A percentile compares a stretch with the other conserved stretches of the same genome.
These are phyloP conservation scores for Acyrthosiphon pisum DNA, from an alignment of 1,140 invertebrate species.

Conservation along the genomic window DNA sequence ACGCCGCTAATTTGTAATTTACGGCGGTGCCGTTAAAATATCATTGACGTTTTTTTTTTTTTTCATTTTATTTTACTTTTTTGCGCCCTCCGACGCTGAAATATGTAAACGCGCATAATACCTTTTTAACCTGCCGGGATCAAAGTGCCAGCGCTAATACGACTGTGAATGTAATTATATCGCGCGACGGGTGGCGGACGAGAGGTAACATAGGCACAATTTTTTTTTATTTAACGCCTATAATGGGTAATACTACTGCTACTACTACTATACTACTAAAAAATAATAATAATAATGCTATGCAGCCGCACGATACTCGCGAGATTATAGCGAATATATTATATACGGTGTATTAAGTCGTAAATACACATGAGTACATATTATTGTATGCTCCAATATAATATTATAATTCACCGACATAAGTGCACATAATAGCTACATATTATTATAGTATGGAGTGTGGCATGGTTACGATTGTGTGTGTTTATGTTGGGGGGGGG, in stretches of 20 bases:
- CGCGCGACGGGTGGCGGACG: neutral
- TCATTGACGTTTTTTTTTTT: neutral
- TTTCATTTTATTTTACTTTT: neutral
- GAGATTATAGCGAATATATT: neutral
- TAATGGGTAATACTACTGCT: neutral
- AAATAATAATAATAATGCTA: neutral
- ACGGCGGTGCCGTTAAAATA: neutral
- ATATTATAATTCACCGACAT: neutral
- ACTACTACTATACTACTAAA: neutral
- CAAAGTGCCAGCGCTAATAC: neutral
- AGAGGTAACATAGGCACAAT: neutral
- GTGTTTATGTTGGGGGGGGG: too few species aligned
- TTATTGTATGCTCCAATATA: neutral
- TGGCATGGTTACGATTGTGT: too few species aligned
- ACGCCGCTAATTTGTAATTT: constrained; percentile 4
- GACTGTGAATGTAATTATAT: neutral
- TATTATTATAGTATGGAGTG: too few species aligned
- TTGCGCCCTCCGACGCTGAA: neutral
- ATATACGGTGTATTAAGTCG: neutral
- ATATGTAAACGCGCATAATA: constrained; percentile 12
- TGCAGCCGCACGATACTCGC: neutral
- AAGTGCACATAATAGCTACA: neutral
- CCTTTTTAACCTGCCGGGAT: constrained; percentile 2
- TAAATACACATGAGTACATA: neutral
- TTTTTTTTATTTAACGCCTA: neutral